Evolutionary conservation across 1,140 invertebrate genomes (phyloP), one percentile per base, ranked within the genome.

Genomic region (Cydia strobilella): DNA sequence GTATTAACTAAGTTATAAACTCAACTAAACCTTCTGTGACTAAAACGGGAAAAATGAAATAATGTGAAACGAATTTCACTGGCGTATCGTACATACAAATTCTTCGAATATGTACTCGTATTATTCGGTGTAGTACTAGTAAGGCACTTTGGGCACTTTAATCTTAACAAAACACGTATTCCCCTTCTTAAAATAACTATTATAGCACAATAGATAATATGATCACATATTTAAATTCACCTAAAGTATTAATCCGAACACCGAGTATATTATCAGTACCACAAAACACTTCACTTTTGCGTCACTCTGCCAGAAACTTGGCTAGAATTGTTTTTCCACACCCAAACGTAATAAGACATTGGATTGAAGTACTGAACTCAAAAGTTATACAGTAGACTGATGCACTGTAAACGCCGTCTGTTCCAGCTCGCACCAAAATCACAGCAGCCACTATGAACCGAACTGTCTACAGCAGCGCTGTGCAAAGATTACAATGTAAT

Each of bases 161-260:
- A 59, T 3, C 54, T 12, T 23, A 59, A 23, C 54, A 23, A 7
- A 54, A 54, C n/a, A 54, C 51, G 51, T 18, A 54, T 54, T 45
- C 18, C 51, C n/a, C 51, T 54, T 54, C 7, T 15, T 45, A 3
- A 45, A 12, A 18, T 51, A 15, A 48, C n/a, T 51, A 51, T 7
- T 18, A 18, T 54, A 54, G 51, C 54, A 59, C 54, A 59, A 23
- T 59, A 59, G 20, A 59, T 59, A 59, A 59, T 10, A 69, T 69
- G 65, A 69, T 69, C 65, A 69, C 65, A 69, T 25, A 66, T 31
- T 66, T 69, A 31, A 66, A 69, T 69, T 69, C 65, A 35, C 65
- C 65, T 69, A 69, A 39, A 69, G 63, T 69, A 39, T 35, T 66
- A 66, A 69, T 51, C n/a, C 48, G n/a, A 51, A 15, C 51, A 54